Evolutionary conservation across 2,888 invertebrate species (phyloP), one percentile per base, ranked within the genome.

Genomic region (Listrodromus nycthemerus): DNA sequence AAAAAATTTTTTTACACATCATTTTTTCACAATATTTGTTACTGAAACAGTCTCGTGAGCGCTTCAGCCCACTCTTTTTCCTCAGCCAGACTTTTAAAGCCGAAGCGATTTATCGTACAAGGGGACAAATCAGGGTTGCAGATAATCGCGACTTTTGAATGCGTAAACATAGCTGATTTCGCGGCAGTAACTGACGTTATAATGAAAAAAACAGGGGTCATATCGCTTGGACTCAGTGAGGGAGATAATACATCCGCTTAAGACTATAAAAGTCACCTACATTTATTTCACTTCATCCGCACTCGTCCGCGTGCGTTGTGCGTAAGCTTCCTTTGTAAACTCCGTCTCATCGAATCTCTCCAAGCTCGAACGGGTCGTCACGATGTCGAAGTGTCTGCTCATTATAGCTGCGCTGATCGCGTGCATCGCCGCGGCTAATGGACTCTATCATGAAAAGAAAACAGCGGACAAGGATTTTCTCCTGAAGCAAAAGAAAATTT

Each of bases 401-500:
- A 70, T 90, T 33, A 33, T 86, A 86, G 92, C 55, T 93, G 91
- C 7, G 92, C 86, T 80, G 19, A 77, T 67, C n/a, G 27, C 83
- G 24, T 86, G 85, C 80, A 71, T 89, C 13, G 84, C 86, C 19
- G 88, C 82, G 21, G 81, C 70, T 41, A 83, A 82, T 8, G 86
- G 88, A 0, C 86, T 87, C 1, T 90, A 90, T 69, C 86, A 85
- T 19, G 88, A 83, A 2, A 83, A 86, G 3, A 75, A 82, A 37
- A 85, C 83, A 1, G 90, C 92, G 41, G 91, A 92, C 84, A 88
- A 91, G 70, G 90, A 90, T 0, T 92, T 88, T 58, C 86, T 92
- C 1, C 1, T 83, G 1, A 92, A 91, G 52, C 93, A 93, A 78
- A 92, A 92, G 80, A 88, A 89, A 33, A 70, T 93, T 52, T 91